Conservation (phyloP, 1,140 invertebrate genomes). For the Limonius californicus region DNA sequence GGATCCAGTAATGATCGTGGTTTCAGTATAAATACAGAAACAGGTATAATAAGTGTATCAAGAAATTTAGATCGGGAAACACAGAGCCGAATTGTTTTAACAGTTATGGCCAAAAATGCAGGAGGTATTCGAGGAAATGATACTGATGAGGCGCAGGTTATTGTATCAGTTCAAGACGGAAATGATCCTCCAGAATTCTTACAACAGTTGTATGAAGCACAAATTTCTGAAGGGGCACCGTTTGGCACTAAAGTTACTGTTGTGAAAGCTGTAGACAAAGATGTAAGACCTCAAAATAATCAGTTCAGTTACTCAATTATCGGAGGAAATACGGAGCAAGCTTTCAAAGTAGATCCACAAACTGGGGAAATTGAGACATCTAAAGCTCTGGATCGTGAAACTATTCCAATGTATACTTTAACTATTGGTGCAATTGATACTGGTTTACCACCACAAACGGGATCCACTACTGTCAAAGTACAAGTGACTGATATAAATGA, state of each 20-base stretch:
- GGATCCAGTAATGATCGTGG: conserved; percentile 90
- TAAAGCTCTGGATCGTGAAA: conserved; percentile 77
- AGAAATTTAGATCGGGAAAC: conserved; percentile 84
- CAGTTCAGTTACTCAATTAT: conserved; percentile 90
- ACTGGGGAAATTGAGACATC: conserved; percentile 78
- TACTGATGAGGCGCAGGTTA: conserved; percentile 91
- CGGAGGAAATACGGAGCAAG: conserved; percentile 73
- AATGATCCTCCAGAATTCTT: conserved; percentile 93
- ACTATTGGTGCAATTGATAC: conserved; percentile 89
- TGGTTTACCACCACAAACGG: conserved; percentile 81
- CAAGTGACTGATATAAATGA: conserved; percentile 86
- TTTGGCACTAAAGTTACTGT: conserved; percentile 70
- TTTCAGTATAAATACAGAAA: conserved; percentile 81
- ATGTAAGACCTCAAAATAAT: conserved; percentile 86
- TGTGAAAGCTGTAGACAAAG: conserved; percentile 86
- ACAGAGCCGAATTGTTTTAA: conserved; percentile 83
- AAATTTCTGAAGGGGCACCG: conserved; percentile 71
- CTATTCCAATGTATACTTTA: conserved; percentile 67
- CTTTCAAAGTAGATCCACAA: conserved; percentile 86
- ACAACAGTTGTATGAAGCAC: conserved; percentile 68
- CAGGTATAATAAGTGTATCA: conserved; percentile 79
- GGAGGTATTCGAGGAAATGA: conserved; percentile 92
- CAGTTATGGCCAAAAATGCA: conserved; percentile 90
- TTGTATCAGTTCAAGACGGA: conserved; percentile 89
- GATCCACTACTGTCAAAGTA: conserved; percentile 76